A percentile compares a stretch with the other conserved stretches of the same genome.
Conservation (phyloP, 64 coral and sea anemone genomes). For the Exaiptasia diaphana region DNA sequence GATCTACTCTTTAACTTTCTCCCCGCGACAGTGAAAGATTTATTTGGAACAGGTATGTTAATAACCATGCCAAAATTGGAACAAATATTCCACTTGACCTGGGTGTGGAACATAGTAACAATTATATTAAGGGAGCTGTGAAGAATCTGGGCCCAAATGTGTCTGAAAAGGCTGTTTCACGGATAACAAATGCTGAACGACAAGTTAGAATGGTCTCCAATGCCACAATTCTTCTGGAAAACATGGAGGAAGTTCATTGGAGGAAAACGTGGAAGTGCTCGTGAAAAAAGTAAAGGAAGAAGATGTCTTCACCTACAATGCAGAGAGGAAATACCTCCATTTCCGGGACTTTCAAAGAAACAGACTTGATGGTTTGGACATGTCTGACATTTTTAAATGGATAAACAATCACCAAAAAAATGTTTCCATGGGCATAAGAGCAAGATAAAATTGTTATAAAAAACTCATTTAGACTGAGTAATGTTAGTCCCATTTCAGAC, state of each 20-base stretch:
- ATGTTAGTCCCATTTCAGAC: too few species aligned
- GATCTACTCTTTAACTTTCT: too few species aligned
- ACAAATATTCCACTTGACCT: conserved; percentile 29
- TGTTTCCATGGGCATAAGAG: background rate
- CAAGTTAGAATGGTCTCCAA: background rate
- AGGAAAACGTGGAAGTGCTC: conserved; percentile 24
- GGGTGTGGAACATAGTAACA: conserved; percentile 20
- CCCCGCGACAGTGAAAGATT: too few species aligned
- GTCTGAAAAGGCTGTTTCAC: conserved; percentile 38
- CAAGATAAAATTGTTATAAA: conserved; percentile 28
- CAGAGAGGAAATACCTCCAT: background rate
- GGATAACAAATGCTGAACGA: conserved; percentile 49
- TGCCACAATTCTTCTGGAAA: conserved; percentile 5
- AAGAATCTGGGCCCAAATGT: conserved; percentile 41
- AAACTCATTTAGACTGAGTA: too few species aligned
- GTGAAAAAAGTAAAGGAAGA: background rate
- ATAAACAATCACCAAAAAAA: conserved; percentile 30
- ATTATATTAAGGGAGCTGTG: conserved; percentile 24
- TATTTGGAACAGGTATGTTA: conserved; percentile 30
- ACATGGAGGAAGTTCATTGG: background rate
- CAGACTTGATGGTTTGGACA: background rate
- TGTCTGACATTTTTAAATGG: conserved; percentile 41
- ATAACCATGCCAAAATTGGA: conserved; percentile 22
- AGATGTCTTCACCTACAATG: background rate
- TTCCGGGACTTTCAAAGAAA: conserved; percentile 20